phyloP scores from a whole-genome alignment of 1,140 invertebrate genomes.

The Psix sp. region DNA sequence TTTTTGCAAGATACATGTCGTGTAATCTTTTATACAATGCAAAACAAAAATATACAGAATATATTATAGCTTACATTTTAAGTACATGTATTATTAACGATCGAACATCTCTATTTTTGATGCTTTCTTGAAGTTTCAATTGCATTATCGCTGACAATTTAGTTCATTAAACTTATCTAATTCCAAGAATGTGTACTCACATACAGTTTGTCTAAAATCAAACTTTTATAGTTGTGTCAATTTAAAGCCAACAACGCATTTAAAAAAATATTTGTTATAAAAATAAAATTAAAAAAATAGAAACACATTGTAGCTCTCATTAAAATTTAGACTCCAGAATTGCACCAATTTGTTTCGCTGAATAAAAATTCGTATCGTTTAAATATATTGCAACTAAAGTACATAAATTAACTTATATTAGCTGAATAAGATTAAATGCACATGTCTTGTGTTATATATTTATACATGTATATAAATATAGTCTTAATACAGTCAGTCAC shows the following conservation, averaged over 20 bases:
- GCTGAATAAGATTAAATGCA: slow-evolving; percentile 45
- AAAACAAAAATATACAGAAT: slow-evolving; percentile 54
- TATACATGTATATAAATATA: too few species aligned
- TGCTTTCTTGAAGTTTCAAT: slow-evolving; percentile 18
- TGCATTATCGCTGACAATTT: slow-evolving; percentile 41
- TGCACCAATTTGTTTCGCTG: too few species aligned
- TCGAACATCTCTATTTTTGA: slow-evolving; percentile 45
- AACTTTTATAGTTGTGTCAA: not conserved
- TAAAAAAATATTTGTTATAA: too few species aligned
- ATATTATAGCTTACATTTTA: slow-evolving; percentile 52
- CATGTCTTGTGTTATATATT: slow-evolving; percentile 8
- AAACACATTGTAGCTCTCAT: too few species aligned
- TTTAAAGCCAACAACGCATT: too few species aligned
- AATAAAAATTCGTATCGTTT: not conserved
- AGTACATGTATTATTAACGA: slow-evolving; percentile 50
- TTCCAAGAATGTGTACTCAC: slow-evolving; percentile 13
- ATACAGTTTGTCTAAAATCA: not conserved
- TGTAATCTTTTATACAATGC: slow-evolving; percentile 37
- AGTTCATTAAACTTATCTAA: slow-evolving; percentile 20
- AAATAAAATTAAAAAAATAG: too few species aligned
- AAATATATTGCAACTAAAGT: slow-evolving; percentile 23
- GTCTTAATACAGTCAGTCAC: too few species aligned
- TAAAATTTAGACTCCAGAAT: too few species aligned
- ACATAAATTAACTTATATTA: slow-evolving; percentile 46
- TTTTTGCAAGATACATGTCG: slow-evolving; percentile 8